Evolutionary conservation across 1,140 invertebrate genomes (phyloP).

Genomic region (Gerris buenoi): DNA sequence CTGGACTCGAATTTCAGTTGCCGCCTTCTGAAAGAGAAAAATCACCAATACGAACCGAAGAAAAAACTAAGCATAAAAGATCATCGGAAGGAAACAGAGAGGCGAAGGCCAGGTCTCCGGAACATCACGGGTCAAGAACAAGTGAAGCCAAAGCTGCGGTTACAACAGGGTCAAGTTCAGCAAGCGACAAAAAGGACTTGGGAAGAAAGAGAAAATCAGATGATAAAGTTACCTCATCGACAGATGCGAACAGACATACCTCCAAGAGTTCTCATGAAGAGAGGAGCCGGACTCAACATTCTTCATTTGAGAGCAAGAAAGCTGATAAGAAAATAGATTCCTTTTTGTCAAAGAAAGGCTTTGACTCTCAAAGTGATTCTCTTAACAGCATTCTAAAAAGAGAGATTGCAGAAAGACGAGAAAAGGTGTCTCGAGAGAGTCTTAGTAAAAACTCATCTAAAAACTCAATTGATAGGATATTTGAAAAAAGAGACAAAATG

Average conservation of each 20-base stretch:
- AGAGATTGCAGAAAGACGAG: slow-evolving; percentile 22
- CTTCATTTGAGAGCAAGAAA: slow-evolving; percentile 51
- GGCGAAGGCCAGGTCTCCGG: not conserved
- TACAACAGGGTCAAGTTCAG: slow-evolving; percentile 3
- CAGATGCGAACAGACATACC: not conserved
- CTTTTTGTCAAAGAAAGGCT: slow-evolving; percentile 22
- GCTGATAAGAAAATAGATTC: slow-evolving; percentile 40
- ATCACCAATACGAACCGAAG: slow-evolving; percentile 41
- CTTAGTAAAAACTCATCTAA: slow-evolving; percentile 17
- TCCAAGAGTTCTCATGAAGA: slow-evolving; percentile 12
- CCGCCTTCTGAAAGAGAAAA: slow-evolving; percentile 56
- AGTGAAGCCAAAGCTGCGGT: slow-evolving; percentile 7
- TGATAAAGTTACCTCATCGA: slow-evolving; percentile 14
- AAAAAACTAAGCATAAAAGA: slow-evolving; percentile 20
- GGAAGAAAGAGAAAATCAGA: slow-evolving; percentile 28
- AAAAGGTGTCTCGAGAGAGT: slow-evolving; percentile 11
- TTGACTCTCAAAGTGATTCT: slow-evolving; percentile 10
- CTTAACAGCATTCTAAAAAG: slow-evolving; percentile 18
- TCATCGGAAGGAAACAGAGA: slow-evolving; percentile 14
- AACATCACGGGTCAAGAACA: not conserved
- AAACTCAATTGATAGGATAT: slow-evolving; percentile 20
- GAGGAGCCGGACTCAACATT: slow-evolving; percentile 29
- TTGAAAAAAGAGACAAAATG: slow-evolving; percentile 20
- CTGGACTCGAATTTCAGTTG: slow-evolving; percentile 54
- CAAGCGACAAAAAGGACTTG: slow-evolving; percentile 5